Percentiles rank a stretch among this genome's conserved stretches.
Evolutionary conservation across 2,113 vertebrate genomes (phyloP).

Genomic region (Lates calcarifer): DNA sequence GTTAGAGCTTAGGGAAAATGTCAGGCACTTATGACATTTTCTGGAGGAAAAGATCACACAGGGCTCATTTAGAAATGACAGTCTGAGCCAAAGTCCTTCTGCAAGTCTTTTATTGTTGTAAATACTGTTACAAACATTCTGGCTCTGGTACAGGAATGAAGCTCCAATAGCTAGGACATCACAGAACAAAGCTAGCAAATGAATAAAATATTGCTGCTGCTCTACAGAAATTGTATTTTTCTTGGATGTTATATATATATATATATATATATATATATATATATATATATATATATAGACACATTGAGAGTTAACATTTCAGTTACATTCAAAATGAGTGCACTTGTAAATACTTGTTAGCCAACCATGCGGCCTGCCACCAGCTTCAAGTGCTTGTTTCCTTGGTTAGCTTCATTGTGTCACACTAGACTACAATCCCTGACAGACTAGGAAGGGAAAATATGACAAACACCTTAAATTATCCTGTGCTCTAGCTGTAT

Average conservation of each 20-base stretch:
- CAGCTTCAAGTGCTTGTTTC: constrained; percentile 38
- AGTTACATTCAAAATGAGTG: constrained; percentile 94
- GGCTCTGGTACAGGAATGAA: constrained; percentile 88
- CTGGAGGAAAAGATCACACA: not conserved
- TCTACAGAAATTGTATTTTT: constrained; percentile 75
- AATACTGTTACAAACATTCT: constrained; percentile 92
- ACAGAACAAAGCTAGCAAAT: constrained; percentile 85
- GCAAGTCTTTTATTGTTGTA: constrained; percentile 90
- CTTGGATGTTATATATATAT: constrained; percentile 55
- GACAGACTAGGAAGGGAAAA: constrained; percentile 81
- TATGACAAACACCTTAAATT: constrained; percentile 73
- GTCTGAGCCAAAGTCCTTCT: constrained; percentile 48
- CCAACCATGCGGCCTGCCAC: constrained; percentile 33
- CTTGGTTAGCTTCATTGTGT: constrained; percentile 86
- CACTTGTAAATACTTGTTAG: constrained; percentile 84
- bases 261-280: too few species aligned
- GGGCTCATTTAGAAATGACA: not conserved
- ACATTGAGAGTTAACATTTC: constrained; percentile 80
- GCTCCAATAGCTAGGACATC: constrained; percentile 89
- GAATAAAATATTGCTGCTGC: constrained; percentile 83
- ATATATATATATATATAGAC: constrained; percentile 61
- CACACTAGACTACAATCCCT: constrained; percentile 87
- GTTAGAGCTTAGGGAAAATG: not conserved
- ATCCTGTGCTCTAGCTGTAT: constrained; percentile 75
- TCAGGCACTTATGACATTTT: not conserved